Base-by-base conservation (phyloP, 2,797 vertebrate genomes). In the Pelobates cultripes region DNA sequence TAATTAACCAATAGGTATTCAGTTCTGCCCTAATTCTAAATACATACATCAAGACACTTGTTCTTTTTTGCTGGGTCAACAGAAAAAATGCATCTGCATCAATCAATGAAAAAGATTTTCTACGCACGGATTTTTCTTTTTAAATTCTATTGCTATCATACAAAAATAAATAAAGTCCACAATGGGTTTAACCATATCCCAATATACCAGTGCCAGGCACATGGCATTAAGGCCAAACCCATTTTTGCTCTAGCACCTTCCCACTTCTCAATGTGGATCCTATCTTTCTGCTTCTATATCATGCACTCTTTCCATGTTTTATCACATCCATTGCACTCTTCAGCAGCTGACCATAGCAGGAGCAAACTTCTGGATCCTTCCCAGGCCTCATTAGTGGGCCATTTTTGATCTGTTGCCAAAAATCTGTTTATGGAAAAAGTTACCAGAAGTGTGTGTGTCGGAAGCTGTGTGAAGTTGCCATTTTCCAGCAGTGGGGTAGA, bases 371-470 rank as follows among this genome's bases (percentile, higher is more conserved):
- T 78, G 80, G 75, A 77, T 66, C 66, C 75, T 15, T 14, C 60
- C 80, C 80, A 82, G 69, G n/a, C 13, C 74, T 82, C 80, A 78
- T 82, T 82, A 82, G 80, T 73, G 61, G 80, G 69, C 61, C 89
- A 86, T 91, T 86, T 73, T 85, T 94, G 94, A 90, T 89, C 84
- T 81, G 76, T 85, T 86, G 93, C 94, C 94, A 94, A 89, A 88
- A 73, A 15, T 64, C 80, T 93, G 93, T 94, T 94, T 94, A 94
- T 93, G 92, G 91, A 88, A 92, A 91, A 93, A 81, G 64, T 67
- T 42, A 69, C 51, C 55, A 80, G 44, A 44, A 73, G 69, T 67
- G 74, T 71, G 70, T 61, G 73, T 80, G 78, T 80, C 71, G 47
- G 78, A 42, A 74, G 47, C 78, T 60, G 63, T 80, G 80, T 73